phyloP scores from a whole-genome alignment of 2,888 invertebrate species.

The Rhagonycha lutea region DNA sequence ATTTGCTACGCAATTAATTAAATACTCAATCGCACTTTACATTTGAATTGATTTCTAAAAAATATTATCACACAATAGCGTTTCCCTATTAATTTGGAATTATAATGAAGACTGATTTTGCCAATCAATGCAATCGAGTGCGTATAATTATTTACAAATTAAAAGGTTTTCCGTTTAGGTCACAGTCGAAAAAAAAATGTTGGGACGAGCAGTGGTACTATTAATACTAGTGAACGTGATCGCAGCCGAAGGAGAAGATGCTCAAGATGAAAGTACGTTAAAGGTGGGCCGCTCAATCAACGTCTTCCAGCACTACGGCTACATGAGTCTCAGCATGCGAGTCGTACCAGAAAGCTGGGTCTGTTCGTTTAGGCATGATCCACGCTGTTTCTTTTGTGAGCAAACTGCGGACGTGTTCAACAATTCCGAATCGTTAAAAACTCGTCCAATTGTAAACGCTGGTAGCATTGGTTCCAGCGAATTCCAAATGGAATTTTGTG shows the following conservation, averaged over 20 bases:
- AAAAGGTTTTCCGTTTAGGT: conserved; percentile 44
- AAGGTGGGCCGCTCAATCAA: conserved; percentile 84
- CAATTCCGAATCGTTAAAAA: conserved; percentile 61
- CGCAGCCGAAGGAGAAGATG: conserved; percentile 37
- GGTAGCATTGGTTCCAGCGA: conserved; percentile 78
- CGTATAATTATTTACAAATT: conserved; percentile 31
- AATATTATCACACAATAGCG: not conserved
- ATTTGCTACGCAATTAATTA: not conserved
- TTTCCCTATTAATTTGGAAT: conserved; percentile 8
- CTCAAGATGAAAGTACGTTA: conserved; percentile 59
- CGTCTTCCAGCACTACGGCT: conserved; percentile 67
- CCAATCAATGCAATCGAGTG: conserved; percentile 28
- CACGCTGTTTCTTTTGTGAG: conserved; percentile 67
- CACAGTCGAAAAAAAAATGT: conserved; percentile 57
- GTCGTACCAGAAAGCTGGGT: conserved; percentile 55
- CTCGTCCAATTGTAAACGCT: conserved; percentile 34
- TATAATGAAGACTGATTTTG: conserved; percentile 8
- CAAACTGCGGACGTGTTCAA: conserved; percentile 72
- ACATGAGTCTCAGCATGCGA: conserved; percentile 56
- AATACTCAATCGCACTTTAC: not conserved
- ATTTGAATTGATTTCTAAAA: not conserved
- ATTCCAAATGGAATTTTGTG: conserved; percentile 93
- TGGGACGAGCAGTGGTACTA: conserved; percentile 55
- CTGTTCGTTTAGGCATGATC: conserved; percentile 67
- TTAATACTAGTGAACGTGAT: conserved; percentile 52